A percentile compares a stretch with the other conserved stretches of the same genome.
phyloP scores from a whole-genome alignment of 2,797 vertebrate species.

The Coluber constrictor region DNA sequence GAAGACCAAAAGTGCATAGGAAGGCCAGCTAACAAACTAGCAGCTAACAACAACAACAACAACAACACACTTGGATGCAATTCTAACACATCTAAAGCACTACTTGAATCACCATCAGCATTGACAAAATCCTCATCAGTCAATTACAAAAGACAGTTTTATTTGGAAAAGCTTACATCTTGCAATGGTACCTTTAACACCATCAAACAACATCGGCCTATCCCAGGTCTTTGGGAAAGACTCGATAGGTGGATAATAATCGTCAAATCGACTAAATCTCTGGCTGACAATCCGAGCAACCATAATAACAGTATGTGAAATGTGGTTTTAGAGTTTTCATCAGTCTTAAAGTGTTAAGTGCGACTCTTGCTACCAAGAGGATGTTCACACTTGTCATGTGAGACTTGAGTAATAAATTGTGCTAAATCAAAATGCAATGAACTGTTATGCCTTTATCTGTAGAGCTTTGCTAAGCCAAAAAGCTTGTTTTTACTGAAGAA shows the following conservation, averaged over 20 bases:
- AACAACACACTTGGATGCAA: neutral
- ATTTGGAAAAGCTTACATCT: neutral
- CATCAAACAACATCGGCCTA: neutral
- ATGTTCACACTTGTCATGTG: neutral
- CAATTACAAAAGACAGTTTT: neutral
- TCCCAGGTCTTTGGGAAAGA: neutral
- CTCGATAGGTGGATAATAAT: neutral
- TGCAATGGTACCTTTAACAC: neutral
- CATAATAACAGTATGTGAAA: neutral
- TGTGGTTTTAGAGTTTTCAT: neutral
- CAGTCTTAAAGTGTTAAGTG: neutral
- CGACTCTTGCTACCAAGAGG: neutral
- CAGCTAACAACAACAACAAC: neutral
- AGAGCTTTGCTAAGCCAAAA: neutral
- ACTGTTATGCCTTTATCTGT: neutral
- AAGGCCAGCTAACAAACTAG: neutral
- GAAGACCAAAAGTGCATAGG: neutral
- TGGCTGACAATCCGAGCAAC: neutral
- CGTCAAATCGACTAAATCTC: neutral
- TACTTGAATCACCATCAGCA: neutral
- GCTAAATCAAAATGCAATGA: neutral
- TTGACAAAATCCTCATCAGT: neutral
- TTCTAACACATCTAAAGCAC: neutral
- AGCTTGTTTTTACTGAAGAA: neutral
- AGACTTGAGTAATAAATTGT: neutral